Evolutionary conservation across 2,113 vertebrate genomes (phyloP), one percentile per base, ranked within the genome.

Genomic region (Platichthys stellatus): DNA sequence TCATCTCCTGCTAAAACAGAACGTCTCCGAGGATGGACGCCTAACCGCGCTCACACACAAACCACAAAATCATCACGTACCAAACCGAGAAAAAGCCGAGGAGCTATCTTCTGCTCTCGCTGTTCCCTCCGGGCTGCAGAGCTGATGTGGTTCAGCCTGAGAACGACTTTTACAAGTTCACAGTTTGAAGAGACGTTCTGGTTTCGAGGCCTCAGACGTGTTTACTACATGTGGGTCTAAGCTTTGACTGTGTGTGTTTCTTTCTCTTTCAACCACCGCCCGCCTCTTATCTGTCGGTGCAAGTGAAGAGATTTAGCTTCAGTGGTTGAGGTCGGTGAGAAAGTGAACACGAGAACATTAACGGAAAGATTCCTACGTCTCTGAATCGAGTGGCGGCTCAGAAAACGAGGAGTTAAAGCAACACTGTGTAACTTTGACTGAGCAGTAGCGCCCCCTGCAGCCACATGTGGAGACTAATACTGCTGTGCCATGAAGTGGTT

Each of bases 31-130:
- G 81, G 76, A 86, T 78, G 1, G 54, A 79, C 47, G 63, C 63
- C 54, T 13, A 43, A 81, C 59, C 63, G 47, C 78, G 31, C 43
- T 13, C 63, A 60, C 74, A 70, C 68, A 67, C 20, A 59, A 62
- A 72, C 89, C 87, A 74, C 90, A 6, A 78, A 89, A 88, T 86
- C 83, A 90, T 87, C 85, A 84, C 74, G 81, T 83, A 66, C 58
- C 61, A 73, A 82, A 79, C 69, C 24, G 14, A 51, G 63, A 38
- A 69, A 76, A 65, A 47, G 31, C 57, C 51, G 58, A 76, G 35
- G 38, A 60, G 17, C 63, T 15, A 23, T 80, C 80, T 74, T 51
- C 18, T 11, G 10, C 63, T 68, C 78, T 12, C 35, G 69, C 17
- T 57, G 71, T 14, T 78, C 68, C 21, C 24, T 75, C 0, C 23